Evolutionary conservation across 1,140 invertebrate species (phyloP).

Genomic region (roundworm (Caenorhabditis elegans)): DNA sequence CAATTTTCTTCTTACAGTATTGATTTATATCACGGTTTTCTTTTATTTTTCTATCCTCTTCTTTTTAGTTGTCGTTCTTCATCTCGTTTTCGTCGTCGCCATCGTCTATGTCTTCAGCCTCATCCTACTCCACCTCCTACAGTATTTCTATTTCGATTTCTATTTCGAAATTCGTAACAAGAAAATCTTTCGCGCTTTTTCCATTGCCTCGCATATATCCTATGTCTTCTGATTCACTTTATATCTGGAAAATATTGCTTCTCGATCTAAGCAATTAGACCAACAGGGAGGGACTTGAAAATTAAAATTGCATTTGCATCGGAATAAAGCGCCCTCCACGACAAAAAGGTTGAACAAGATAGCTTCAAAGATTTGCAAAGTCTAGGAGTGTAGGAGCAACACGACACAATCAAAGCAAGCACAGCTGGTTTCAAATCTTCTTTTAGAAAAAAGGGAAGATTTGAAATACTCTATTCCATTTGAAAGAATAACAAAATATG

Average conservation of each 20-base stretch:
- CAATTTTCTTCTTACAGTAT: conserved; percentile 13
- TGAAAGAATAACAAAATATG: background rate
- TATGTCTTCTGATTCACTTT: conserved; percentile 28
- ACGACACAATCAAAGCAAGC: no score
- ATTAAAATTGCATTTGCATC: conserved; percentile 23
- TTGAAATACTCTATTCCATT: no score
- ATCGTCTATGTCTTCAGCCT: background rate
- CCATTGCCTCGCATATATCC: background rate
- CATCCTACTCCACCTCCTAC: background rate
- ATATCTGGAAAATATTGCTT: conserved; percentile 32
- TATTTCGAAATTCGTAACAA: conserved; percentile 16
- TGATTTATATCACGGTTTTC: conserved; percentile 17
- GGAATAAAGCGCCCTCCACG: background rate
- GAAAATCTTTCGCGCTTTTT: conserved; percentile 25
- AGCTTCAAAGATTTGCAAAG: background rate
- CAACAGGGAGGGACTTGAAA: conserved; percentile 14
- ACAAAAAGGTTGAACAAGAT: conserved; percentile 23
- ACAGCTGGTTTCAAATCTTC: no score
- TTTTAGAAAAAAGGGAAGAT: no score
- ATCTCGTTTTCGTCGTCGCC: conserved; percentile 14
- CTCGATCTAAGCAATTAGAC: conserved; percentile 31
- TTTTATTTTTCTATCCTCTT: background rate
- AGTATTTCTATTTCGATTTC: conserved; percentile 11
- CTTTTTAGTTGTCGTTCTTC: background rate
- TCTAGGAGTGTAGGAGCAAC: background rate